phyloP scores from a whole-genome alignment of 2,113 vertebrate genomes.

The Cervus canadensis region DNA sequence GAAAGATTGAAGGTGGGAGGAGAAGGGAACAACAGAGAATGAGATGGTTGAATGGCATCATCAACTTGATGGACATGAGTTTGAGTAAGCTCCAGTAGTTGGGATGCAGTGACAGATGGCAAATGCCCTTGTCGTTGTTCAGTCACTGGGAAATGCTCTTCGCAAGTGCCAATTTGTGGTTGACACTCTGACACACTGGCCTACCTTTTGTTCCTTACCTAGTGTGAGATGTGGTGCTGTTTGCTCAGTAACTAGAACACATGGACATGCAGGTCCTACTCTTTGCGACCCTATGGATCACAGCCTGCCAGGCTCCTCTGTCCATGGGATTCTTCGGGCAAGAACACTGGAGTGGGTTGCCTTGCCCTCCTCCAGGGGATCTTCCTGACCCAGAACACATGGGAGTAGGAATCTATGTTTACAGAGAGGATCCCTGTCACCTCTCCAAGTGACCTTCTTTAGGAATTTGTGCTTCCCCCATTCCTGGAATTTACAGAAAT shows the following conservation, averaged over 20 bases:
- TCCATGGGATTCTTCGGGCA: not conserved
- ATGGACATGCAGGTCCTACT: not conserved
- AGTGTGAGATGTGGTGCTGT: not conserved
- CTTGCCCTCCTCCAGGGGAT: not conserved
- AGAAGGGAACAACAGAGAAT: not conserved
- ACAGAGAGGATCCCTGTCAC: not conserved
- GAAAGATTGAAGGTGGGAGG: not conserved
- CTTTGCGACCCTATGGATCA: not conserved
- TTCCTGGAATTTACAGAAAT: not conserved
- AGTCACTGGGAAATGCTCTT: not conserved
- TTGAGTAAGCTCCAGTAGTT: not conserved
- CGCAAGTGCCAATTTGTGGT: not conserved
- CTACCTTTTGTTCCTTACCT: not conserved
- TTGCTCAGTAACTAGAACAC: not conserved
- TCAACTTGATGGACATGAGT: not conserved
- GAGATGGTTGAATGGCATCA: not conserved
- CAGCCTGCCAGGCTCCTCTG: not conserved
- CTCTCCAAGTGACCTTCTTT: not conserved
- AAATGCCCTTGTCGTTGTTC: not conserved
- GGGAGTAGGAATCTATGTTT: not conserved
- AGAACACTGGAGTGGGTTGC: not conserved
- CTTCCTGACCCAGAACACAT: not conserved
- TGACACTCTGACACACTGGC: not conserved
- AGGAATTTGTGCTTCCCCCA: not conserved
- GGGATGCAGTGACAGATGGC: not conserved